Evolutionary conservation across 2,113 vertebrate species (phyloP).

Genomic region (Gymnobelideus leadbeateri): DNA sequence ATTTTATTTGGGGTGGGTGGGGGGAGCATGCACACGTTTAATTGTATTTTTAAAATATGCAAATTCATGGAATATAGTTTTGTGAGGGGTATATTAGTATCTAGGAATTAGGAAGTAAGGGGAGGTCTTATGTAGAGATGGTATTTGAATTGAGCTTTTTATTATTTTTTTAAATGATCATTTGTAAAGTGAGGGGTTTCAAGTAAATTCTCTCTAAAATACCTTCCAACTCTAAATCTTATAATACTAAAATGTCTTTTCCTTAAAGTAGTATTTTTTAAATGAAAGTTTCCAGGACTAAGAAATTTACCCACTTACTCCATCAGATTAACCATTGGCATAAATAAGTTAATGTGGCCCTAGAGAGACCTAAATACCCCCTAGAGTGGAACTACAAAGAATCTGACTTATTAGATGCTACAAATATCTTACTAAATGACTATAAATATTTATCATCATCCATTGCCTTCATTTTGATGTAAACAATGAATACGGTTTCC

Average conservation of each 20-base stretch:
- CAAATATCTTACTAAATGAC: conserved; percentile 46
- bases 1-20: no score
- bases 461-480: conserved; percentile 52
- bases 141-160: neutral
- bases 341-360: neutral
- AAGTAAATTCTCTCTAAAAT: no score
- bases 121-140: neutral
- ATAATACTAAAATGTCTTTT: neutral
- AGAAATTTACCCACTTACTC: neutral
- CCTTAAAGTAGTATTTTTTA: neutral
- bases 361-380: neutral
- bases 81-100: neutral
- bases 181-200: no score
- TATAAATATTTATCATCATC: conserved; percentile 59
- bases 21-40: neutral
- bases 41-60: neutral
- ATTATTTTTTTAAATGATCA: no score
- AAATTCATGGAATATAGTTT: neutral
- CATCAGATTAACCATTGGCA: neutral
- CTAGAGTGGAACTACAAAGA: neutral
- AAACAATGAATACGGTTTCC: conserved; percentile 61
- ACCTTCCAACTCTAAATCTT: no score
- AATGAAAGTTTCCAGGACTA: neutral
- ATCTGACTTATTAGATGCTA: conserved; percentile 9
- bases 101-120: neutral